Conservation (phyloP, 2,113 vertebrate species). For the Oreotrochilus melanogaster region DNA sequence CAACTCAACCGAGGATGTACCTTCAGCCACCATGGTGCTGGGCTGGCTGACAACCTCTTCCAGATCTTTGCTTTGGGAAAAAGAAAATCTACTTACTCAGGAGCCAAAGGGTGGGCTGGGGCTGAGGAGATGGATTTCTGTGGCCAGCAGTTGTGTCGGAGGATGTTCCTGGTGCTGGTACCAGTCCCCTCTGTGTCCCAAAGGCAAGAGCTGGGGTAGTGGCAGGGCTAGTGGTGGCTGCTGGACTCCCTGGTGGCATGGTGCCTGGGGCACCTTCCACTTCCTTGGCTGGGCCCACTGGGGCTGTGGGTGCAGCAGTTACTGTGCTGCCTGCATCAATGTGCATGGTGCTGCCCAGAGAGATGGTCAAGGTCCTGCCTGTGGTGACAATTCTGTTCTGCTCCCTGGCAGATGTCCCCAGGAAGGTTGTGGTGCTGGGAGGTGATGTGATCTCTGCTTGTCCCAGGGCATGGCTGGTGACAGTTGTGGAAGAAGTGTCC, state of each 20-base stretch:
- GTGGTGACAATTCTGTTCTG: background rate
- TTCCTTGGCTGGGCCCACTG: background rate
- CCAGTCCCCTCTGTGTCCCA: background rate
- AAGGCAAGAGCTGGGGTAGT: background rate
- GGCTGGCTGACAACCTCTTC: background rate
- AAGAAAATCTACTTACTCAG: slow-evolving; percentile 27
- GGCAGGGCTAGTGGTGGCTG: background rate
- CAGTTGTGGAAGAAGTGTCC: background rate
- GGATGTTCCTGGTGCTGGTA: background rate
- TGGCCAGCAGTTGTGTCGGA: background rate
- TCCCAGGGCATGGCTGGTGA: fast-evolving
- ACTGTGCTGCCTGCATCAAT: fast-evolving
- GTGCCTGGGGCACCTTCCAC: fast-evolving
- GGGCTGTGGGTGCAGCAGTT: background rate
- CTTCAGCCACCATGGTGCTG: background rate
- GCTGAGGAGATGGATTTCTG: background rate
- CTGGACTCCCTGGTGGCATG: fast-evolving
- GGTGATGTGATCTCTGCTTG: fast-evolving
- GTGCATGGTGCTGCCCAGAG: fast-evolving
- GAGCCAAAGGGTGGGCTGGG: background rate
- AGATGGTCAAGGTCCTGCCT: fast-evolving
- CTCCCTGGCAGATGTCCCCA: background rate
- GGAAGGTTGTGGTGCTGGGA: background rate
- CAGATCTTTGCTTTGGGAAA: background rate
- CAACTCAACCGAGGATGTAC: fast-evolving